Evolutionary conservation across 2,888 invertebrate genomes (phyloP), one percentile per base, ranked within the genome.

Genomic region (Salticus scenicus): DNA sequence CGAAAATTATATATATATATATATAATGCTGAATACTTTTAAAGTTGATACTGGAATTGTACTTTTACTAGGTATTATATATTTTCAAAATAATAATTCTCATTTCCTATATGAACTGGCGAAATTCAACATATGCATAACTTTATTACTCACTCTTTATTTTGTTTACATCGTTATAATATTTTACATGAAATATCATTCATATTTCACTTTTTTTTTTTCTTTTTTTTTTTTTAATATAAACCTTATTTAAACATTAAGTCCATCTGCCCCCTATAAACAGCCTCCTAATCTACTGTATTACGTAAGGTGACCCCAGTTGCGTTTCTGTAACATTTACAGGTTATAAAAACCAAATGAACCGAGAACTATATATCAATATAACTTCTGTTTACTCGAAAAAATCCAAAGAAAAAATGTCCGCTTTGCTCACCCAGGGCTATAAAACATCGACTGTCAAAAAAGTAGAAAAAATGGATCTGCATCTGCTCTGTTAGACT

Each of bases 381-480:
- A 57, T 57, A 7, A 57, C 57, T 24, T 57, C 57, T 57, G 57
- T 57, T 57, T 57, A 57, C 57, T 5, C 20, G 14, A 20, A 24
- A 57, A 57, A 57, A 24, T 24, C 57, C 10, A 10, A 37, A 10
- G 37, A 57, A 57, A 57, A 57, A 57, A 57, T 7, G 5, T 24
- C 57, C 20, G 47, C 47, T n/a, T 47, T 57, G 24, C 57, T 24
- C 57, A 57, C 57, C 57, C 24, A 17, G 24, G 24, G 57, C 57
- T 57, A 57, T 57, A 57, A 57, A 57, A 57, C 57, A 57, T 57
- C 24, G 8, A 57, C 57, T 57, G 57, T 57, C 57, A 57, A n/a
- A n/a, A n/a, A n/a, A n/a, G n/a, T n/a, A n/a, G 17, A 57, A 57
- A 57, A 57, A 24, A 12, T 24, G 1, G 4, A 7, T 24, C 24